Base-by-base conservation (phyloP, 2,797 vertebrate genomes). In the Micromesistius poutassou region DNA sequence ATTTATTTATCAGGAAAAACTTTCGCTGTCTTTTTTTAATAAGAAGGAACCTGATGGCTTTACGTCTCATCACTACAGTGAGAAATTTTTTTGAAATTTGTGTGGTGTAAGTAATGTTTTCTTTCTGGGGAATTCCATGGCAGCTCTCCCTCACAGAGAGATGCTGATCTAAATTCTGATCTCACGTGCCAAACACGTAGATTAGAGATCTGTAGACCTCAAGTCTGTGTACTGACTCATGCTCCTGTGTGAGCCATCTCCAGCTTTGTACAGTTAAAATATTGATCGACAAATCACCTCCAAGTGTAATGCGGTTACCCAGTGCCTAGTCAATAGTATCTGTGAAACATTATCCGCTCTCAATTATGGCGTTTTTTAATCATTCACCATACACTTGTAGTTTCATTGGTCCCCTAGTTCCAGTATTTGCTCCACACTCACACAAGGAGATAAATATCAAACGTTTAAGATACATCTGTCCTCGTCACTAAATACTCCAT, bases 401-500 rank as follows among this genome's bases (percentile, higher is more conserved):
- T 82, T 78, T 42, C 78, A 31, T 36, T 86, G 82, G 88, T 80
- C 81, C 79, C 72, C 79, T 55, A 62, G 83, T 77, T 89, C 86
- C 85, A 85, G 87, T 79, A 82, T 85, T 80, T 76, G 75, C 79
- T 86, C 83, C 83, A 70, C 87, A 84, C 85, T 82, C 83, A 74
- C 72, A 73, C 0, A 9, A 8, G 81, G 82, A 80, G 83, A 86
- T 91, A 88, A 92, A 91, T 87, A 68, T 25, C 25, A 28, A 12
- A 83, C 81, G 78, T 86, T 85, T 85, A 84, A 86, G 82, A 82
- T 88, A 87, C 82, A 77, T 81, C 87, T 38, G 77, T 89, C 87
- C 82, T 83, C 78, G 83, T 90, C 88, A 90, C 91, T 89, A 90
- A 88, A 89, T 87, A 79, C 80, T 75, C 80, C n/a, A 74, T 74